Base-by-base conservation (phyloP, 2,797 vertebrate species). In the Neopelma chrysocephalum region DNA sequence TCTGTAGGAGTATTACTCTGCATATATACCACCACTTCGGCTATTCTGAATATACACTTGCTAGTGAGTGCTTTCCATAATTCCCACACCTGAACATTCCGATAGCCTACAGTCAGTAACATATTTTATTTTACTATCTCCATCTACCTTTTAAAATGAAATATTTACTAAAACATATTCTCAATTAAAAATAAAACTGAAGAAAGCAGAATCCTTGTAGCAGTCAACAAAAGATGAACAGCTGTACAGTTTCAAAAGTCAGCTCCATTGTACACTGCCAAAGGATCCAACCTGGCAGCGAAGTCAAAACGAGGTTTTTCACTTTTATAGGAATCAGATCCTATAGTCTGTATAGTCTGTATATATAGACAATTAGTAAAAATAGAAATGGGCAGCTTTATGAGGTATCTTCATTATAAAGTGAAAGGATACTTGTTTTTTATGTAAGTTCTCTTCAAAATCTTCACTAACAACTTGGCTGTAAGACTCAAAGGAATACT, bases 1-100 rank as follows among this genome's bases (percentile, higher is more conserved):
- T 84, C 93, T 76, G 51, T 8, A 82, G 85, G 51, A 94, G 69
- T 93, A 94, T 88, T 95, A 95, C 42, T 86, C 72, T 90, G 72
- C 51, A 71, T 60, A 92, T 90, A 81, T 50, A 84, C 56, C 34
- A 68, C 60, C 71, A 93, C 84, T 92, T 77, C 65, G 66, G 72
- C 70, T 90, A 73, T 42, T 50, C 54, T 66, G 76, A 94, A 91
- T 77, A 58, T n/a, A 50, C 16, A 16, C 40, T 72, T 66, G 58
- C 34, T 93, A 83, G 95, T 83, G 42, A 89, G 57, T 21, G 38
- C 42, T 81, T 48, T 15, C 58, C 26, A 17, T 68, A 90, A 86
- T 81, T 92, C 68, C 53, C 75, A 57, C 4, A 23, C 27, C 42
- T 45, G 82, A 93, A 86, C 36, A 73, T 83, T 87, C 87, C 36